A percentile compares a stretch with the other conserved stretches of the same genome.
phyloP scores from a whole-genome alignment of 2,888 invertebrate species.

The Galerucella nymphaeae region DNA sequence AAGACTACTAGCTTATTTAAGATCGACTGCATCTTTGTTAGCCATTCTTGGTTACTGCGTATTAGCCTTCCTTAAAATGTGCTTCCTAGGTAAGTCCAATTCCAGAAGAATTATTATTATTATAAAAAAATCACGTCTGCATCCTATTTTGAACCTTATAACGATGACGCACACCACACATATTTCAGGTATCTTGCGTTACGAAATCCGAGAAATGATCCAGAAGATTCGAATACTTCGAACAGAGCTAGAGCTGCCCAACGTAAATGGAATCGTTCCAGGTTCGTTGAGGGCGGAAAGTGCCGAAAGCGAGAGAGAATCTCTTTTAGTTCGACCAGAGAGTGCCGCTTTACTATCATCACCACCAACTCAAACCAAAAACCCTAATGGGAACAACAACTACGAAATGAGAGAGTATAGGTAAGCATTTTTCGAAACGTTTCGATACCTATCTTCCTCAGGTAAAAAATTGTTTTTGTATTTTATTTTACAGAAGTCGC shows the following conservation, averaged over 20 bases:
- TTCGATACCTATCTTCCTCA: too few species aligned
- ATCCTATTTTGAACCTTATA: too few species aligned
- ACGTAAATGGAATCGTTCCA: conserved; percentile 72
- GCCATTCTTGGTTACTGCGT: conserved; percentile 86
- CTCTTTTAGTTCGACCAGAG: conserved; percentile 69
- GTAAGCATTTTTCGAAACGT: conserved; percentile 7
- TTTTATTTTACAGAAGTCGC: conserved; percentile 56
- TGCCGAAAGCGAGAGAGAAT: conserved; percentile 71
- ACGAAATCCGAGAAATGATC: conserved; percentile 92
- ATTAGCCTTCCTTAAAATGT: conserved; percentile 87
- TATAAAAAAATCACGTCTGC: too few species aligned
- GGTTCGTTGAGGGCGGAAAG: conserved; percentile 62
- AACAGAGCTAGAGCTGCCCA: conserved; percentile 71
- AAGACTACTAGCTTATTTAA: conserved; percentile 78
- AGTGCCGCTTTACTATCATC: conserved; percentile 64
- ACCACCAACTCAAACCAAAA: conserved; percentile 65
- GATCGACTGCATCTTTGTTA: conserved; percentile 82
- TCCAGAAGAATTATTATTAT: too few species aligned
- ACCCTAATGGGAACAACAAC: conserved; percentile 81
- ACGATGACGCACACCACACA: too few species aligned
- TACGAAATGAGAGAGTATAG: conserved; percentile 82
- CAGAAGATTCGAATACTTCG: conserved; percentile 87
- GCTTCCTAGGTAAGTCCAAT: conserved; percentile 74
- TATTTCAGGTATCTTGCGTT: conserved; percentile 65
- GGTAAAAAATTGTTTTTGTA: background rate